Evolutionary conservation across 2,797 vertebrate species (phyloP).

Genomic region (Anguilla megastoma): DNA sequence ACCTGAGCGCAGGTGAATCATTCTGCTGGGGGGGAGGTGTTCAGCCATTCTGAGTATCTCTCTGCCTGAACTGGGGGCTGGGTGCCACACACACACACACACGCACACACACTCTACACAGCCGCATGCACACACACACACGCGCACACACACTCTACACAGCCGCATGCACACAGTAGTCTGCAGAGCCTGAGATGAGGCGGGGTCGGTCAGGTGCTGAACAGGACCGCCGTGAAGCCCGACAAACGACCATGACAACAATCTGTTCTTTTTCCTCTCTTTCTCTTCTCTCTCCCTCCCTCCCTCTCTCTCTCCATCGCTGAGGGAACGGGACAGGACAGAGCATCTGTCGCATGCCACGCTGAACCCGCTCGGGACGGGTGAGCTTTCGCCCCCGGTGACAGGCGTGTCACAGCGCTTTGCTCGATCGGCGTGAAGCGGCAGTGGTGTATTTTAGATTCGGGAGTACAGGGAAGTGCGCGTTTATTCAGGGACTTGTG

Average conservation of each 20-base stretch:
- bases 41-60: background rate
- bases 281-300: background rate
- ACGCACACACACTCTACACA: conserved; percentile 4
- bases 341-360: background rate
- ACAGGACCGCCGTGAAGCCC: background rate
- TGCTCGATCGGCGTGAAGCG: background rate
- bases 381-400: background rate
- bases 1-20: background rate
- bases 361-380: background rate
- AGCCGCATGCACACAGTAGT: background rate
- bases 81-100: background rate
- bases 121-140: background rate
- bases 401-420: background rate
- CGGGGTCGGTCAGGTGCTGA: background rate
- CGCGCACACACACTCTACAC: background rate
- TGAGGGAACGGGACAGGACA: background rate
- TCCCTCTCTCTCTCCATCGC: background rate
- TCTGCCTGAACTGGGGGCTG: conserved; percentile 51
- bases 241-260: background rate
- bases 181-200: background rate
- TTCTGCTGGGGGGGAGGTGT: conserved; percentile 35
- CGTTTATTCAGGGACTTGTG: background rate
- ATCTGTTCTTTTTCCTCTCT: background rate
- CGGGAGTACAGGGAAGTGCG: background rate
- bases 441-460: background rate